phyloP scores from a whole-genome alignment of 53 echinoderm and acorn worm species.

The Crossaster papposus region DNA sequence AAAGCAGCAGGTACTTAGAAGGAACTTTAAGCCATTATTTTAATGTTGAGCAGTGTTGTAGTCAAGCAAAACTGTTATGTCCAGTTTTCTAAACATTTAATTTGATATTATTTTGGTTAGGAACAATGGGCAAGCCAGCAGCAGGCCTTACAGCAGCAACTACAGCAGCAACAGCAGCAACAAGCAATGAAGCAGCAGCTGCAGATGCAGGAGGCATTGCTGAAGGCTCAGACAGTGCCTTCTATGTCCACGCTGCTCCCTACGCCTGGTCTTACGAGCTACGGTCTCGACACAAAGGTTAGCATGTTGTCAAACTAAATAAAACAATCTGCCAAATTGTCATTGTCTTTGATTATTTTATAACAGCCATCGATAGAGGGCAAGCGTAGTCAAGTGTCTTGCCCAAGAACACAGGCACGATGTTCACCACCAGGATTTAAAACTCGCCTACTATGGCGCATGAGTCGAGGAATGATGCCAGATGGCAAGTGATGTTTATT shows the following conservation, averaged over 20 bases:
- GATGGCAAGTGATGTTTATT: background rate
- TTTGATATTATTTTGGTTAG: slow-evolving; percentile 11
- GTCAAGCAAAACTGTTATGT: no score
- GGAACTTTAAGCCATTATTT: no score
- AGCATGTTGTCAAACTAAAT: background rate
- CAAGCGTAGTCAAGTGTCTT: slow-evolving; percentile 12
- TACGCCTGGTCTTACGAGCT: slow-evolving; percentile 38
- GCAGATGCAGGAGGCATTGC: slow-evolving; percentile 69
- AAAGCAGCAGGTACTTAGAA: slow-evolving; percentile 70
- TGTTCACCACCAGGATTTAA: no score
- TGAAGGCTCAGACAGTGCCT: slow-evolving; percentile 47
- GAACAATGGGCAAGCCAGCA: slow-evolving; percentile 83
- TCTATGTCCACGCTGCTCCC: slow-evolving; percentile 38
- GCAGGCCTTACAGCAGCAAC: slow-evolving; percentile 63
- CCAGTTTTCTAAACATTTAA: background rate
- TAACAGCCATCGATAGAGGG: no score
- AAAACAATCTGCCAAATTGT: background rate
- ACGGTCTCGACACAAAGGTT: slow-evolving; percentile 65
- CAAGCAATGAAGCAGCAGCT: slow-evolving; percentile 66
- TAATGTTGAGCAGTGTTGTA: no score
- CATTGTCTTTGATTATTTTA: no score
- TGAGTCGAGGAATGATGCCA: background rate
- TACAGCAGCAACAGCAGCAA: slow-evolving; percentile 67
- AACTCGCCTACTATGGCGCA: no score
- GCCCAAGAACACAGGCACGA: no score